Percentiles rank a stretch among this genome's conserved stretches.
phyloP scores from a whole-genome alignment of 2,797 vertebrate genomes.

The Acanthiza pusilla region DNA sequence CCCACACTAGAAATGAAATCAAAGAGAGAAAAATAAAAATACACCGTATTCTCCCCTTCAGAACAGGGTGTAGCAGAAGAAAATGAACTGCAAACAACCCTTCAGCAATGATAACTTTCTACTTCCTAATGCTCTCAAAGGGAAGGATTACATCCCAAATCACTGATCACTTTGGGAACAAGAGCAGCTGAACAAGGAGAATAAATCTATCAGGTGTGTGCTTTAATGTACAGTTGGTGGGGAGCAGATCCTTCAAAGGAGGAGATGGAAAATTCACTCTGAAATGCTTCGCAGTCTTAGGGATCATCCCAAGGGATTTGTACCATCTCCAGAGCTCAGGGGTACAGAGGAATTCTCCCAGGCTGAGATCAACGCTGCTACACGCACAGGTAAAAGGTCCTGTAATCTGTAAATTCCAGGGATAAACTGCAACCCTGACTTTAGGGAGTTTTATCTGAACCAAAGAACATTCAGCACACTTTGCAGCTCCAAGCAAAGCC shows the following conservation, averaged over 20 bases:
- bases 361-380: background rate
- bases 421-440: background rate
- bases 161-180: background rate
- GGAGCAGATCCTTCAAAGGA: background rate
- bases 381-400: background rate
- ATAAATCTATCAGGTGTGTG: background rate
- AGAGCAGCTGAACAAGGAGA: background rate
- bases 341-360: background rate
- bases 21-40: background rate
- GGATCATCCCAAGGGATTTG: background rate
- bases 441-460: background rate
- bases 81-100: background rate
- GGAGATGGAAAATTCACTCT: background rate
- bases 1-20: background rate
- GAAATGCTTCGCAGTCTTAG: background rate
- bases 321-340: background rate
- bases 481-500: background rate
- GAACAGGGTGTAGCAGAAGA: background rate
- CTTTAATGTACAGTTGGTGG: background rate
- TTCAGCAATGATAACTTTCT: background rate
- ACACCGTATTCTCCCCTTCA: background rate
- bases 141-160: conserved; percentile 16
- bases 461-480: background rate
- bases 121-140: background rate
- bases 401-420: background rate